Percentiles rank a stretch among this genome's conserved stretches.
Evolutionary conservation across 1,140 invertebrate genomes (phyloP).

Genomic region (Saccostrea echinata): DNA sequence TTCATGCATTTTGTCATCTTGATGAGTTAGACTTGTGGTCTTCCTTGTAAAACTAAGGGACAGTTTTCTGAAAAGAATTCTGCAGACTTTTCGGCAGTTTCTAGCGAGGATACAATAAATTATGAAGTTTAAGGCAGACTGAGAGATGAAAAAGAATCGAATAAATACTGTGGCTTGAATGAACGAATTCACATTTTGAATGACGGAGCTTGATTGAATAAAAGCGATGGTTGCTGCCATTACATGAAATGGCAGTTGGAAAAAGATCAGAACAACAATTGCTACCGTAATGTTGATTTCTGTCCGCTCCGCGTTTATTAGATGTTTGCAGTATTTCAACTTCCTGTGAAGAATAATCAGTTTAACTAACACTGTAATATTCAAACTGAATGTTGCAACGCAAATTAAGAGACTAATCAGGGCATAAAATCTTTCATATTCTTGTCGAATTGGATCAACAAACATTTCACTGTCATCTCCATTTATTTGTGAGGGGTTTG

Average conservation of each 20-base stretch:
- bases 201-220: neutral
- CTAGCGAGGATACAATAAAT: conserved; percentile 42
- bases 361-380: conserved; percentile 40
- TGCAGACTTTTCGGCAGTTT: conserved; percentile 33
- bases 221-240: conserved; percentile 9
- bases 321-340: conserved; percentile 17
- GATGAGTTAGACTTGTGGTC: neutral
- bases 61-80: conserved; percentile 10
- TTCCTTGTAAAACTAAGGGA: conserved; percentile 13
- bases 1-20: neutral
- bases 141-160: conserved; percentile 35
- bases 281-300: conserved; percentile 44
- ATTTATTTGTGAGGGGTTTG: neutral
- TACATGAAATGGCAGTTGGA: conserved; percentile 44
- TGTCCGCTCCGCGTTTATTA: neutral
- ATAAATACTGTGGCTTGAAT: conserved; percentile 1
- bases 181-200: conserved; percentile 28
- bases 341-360: conserved; percentile 22
- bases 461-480: neutral
- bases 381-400: conserved; percentile 27
- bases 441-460: conserved; percentile 23
- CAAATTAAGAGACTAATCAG: conserved; percentile 35
- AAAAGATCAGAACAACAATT: conserved; percentile 38
- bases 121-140: conserved; percentile 42
- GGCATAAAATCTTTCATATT: conserved; percentile 46